Conservation (phyloP, 2,797 vertebrate species). For the Sebastes diaconus region DNA sequence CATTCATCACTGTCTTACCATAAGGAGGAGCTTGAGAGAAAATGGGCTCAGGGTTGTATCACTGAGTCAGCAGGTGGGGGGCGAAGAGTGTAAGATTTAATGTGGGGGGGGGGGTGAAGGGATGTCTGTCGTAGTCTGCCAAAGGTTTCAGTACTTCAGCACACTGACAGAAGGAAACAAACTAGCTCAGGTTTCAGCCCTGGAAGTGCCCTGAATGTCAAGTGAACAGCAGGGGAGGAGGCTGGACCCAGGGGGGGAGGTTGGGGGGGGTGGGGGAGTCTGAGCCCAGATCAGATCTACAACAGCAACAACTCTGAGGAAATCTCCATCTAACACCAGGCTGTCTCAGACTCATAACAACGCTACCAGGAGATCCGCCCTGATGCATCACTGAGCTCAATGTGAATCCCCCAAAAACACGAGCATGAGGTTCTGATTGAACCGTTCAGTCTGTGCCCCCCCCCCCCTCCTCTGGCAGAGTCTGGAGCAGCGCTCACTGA, state of each 20-base stretch:
- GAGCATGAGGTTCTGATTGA: slow-evolving; percentile 32
- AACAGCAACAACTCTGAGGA: slow-evolving; percentile 24
- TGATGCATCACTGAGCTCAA: not conserved
- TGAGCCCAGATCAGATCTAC: slow-evolving; percentile 9
- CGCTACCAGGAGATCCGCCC: slow-evolving; percentile 8
- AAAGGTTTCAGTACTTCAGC: slow-evolving; percentile 35
- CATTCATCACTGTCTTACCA: slow-evolving; percentile 35
- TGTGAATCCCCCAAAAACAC: slow-evolving; percentile 14
- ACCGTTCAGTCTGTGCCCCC: slow-evolving; percentile 14
- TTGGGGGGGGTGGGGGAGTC: not conserved
- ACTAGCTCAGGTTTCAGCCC: slow-evolving; percentile 69
- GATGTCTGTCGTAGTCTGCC: slow-evolving; percentile 6
- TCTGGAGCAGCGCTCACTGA: slow-evolving; percentile 9
- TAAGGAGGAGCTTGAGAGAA: slow-evolving; percentile 23
- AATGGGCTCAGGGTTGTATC: slow-evolving; percentile 7
- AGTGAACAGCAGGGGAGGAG: slow-evolving; percentile 51
- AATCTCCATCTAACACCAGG: slow-evolving; percentile 12
- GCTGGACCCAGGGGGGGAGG: slow-evolving; percentile 18
- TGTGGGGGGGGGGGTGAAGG: not conserved
- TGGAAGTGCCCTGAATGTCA: slow-evolving; percentile 65
- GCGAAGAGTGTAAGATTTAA: slow-evolving; percentile 42
- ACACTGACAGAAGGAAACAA: slow-evolving; percentile 66
- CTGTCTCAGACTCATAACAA: slow-evolving; percentile 4
- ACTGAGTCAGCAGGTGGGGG: slow-evolving; percentile 64
- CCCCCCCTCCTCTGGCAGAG: not conserved